Base-by-base conservation (phyloP, 2,888 invertebrate species). In the Tyria jacobaeae region DNA sequence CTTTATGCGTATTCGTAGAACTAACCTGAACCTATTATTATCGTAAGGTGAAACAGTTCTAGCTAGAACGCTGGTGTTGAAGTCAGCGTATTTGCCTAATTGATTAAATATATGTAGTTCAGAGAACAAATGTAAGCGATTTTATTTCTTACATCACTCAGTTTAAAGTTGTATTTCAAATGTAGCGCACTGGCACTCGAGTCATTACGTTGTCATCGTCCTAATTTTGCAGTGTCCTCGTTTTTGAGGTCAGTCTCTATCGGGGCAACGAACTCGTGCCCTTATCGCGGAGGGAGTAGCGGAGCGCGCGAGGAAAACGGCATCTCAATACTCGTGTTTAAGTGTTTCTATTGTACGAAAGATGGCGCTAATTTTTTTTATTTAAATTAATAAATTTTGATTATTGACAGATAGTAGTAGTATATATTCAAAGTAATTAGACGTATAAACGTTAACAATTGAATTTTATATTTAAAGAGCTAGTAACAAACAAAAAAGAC, bases 171-270 rank as follows among this genome's bases (percentile, higher is more conserved):
- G 83, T 88, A 80, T 86, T 74, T 90, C 72, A 85, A 72, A 74
- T 85, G 86, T 71, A 65, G 72, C 65, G 63, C 70, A 73, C 73
- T 70, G 92, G 90, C 92, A 87, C 82, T 92, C 83, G 77, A 89
- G 91, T 89, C 94, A 86, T 93, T 93, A 89, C 88, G 94, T 91
- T 92, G 92, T 91, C 93, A 92, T 89, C 92, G 94, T 91, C 92
- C 92, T 91, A 94, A 94, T 94, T 94, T 95, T 95, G 95, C 94
- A 95, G 94, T 95, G 95, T 95, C 95, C 95, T 95, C 95, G 95
- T 95, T 95, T 95, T 95, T 95, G 95, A 95, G 95, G 95, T 95
- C 95, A 95, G 94, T 94, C 89, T 91, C 90, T 94, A 92, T 90
- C 89, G 90, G 94, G 87, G 92, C 94, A 92, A 92, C 94, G 94